Evolutionary conservation across 2,888 invertebrate genomes (phyloP).

Genomic region (Blastobasis lacticolella): DNA sequence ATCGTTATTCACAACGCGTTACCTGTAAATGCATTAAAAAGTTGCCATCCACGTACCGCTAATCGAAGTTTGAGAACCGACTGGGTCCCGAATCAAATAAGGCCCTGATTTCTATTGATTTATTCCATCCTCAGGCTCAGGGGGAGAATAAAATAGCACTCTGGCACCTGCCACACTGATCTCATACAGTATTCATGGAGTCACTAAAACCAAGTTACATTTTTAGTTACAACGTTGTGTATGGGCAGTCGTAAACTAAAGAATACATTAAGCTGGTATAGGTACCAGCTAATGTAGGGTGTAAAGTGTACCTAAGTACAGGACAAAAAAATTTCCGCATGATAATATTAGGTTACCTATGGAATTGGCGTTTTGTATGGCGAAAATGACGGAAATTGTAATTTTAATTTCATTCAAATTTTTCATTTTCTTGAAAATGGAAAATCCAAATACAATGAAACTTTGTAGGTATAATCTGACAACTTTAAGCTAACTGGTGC

Average conservation of each 20-base stretch:
- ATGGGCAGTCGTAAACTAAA: not conserved
- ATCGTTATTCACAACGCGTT: no score
- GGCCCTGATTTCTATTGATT: constrained; percentile 5
- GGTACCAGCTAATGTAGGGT: not conserved
- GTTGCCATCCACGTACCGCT: no score
- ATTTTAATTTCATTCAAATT: no score
- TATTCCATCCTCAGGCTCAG: constrained; percentile 4
- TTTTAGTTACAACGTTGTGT: constrained; percentile 11
- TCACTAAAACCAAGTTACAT: not conserved
- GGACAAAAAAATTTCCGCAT: not conserved
- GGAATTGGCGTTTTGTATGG: no score
- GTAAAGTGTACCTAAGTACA: not conserved
- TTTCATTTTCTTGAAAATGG: no score
- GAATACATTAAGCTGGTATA: not conserved
- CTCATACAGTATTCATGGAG: constrained; percentile 35
- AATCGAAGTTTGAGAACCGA: constrained; percentile 3
- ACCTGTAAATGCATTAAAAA: no score
- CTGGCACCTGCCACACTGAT: constrained; percentile 18
- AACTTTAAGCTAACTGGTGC: no score
- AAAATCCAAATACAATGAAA: no score
- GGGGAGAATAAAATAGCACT: constrained; percentile 11
- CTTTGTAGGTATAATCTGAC: no score
- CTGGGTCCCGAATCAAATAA: not conserved
- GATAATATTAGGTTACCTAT: no score
- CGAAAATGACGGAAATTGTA: no score